phyloP scores from a whole-genome alignment of 2,113 vertebrate species.

The Nothocercus nigrocapillus region DNA sequence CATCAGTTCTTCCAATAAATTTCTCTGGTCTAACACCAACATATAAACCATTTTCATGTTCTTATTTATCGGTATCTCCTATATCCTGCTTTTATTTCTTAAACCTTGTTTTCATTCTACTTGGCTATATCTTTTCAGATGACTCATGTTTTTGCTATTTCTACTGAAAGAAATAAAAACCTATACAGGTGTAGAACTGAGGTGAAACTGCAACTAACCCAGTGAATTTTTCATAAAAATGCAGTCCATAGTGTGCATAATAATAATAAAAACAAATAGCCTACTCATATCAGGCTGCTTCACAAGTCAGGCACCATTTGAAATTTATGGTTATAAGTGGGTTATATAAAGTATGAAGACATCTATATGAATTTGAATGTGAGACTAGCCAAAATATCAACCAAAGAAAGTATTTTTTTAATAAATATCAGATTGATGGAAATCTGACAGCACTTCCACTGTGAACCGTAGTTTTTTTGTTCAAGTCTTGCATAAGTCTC shows the following conservation, averaged over 20 bases:
- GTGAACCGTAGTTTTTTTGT: neutral
- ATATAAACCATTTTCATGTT: neutral
- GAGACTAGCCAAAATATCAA: neutral
- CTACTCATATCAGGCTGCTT: neutral
- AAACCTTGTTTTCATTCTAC: neutral
- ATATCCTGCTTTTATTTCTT: neutral
- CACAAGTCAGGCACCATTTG: neutral
- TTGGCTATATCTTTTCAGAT: neutral
- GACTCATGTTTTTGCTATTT: neutral
- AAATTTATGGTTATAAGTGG: slow-evolving; percentile 1
- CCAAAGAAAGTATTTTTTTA: slow-evolving; percentile 31
- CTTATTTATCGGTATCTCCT: neutral
- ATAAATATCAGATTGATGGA: neutral
- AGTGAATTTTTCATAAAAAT: slow-evolving; percentile 30
- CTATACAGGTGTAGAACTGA: neutral
- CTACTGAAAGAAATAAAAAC: neutral
- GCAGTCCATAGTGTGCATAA: neutral
- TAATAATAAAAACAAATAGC: neutral
- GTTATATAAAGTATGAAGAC: slow-evolving; percentile 21
- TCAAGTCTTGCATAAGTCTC: neutral
- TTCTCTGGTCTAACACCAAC: neutral
- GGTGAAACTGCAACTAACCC: neutral
- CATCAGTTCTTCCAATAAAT: neutral
- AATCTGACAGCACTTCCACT: neutral
- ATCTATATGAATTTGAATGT: neutral